These are phyloP conservation scores for Paradisaea rubra DNA, from an alignment of 2,113 vertebrate genomes.

Conservation along the genomic window DNA sequence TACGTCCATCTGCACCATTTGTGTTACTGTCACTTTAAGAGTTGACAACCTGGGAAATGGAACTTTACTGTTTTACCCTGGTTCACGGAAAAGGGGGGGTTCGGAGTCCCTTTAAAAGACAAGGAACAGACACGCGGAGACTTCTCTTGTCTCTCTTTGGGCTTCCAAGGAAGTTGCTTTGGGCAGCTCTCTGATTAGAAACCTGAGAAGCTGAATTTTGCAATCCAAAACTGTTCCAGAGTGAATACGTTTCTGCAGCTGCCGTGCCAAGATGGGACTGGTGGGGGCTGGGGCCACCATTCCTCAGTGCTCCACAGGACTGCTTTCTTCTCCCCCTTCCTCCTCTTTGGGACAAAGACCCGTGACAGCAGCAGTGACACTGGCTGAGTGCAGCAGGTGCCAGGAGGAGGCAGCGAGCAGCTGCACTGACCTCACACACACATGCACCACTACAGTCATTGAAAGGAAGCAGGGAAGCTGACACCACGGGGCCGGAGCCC, in stretches of 20 bases:
- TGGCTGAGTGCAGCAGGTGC: not conserved
- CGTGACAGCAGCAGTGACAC: not conserved
- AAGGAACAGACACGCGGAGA: not conserved
- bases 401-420: not conserved
- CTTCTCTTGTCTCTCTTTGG: not conserved
- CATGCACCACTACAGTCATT: accelerated
- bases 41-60: not conserved
- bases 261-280: not conserved
- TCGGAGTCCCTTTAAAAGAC: not conserved
- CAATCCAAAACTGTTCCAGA: not conserved
- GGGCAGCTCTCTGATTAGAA: not conserved
- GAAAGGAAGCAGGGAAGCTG: not conserved
- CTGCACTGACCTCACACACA: not conserved
- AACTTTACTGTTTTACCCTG: not conserved
- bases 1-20: not conserved
- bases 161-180: not conserved
- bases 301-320: no score
- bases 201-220: not conserved
- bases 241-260: not conserved
- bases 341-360: not conserved
- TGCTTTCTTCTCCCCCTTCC: accelerated
- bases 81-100: not conserved
- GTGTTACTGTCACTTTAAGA: not conserved
- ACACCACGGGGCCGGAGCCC: accelerated
- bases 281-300: accelerated